Evolutionary conservation across 2,113 vertebrate species (phyloP).

Genomic region (Neotoma lepida): DNA sequence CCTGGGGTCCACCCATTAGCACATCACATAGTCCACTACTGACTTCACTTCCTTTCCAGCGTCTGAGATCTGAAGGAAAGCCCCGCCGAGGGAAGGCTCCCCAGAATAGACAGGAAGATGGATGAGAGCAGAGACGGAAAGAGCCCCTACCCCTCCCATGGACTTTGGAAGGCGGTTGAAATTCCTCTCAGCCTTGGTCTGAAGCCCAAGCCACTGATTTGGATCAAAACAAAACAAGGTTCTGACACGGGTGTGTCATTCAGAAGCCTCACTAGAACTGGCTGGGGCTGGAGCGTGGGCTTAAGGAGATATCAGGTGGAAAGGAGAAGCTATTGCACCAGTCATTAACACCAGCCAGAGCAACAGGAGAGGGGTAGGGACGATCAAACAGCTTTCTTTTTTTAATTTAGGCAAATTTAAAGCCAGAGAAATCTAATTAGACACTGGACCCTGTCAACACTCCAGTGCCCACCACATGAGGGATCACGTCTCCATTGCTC

Average conservation of each 20-base stretch:
- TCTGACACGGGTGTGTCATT: background rate
- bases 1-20: background rate
- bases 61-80: slow-evolving; percentile 27
- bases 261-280: slow-evolving; percentile 6
- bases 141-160: background rate
- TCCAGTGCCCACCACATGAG: accelerated
- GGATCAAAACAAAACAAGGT: slow-evolving; percentile 56
- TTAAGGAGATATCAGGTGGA: background rate
- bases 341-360: background rate
- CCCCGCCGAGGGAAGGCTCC: background rate
- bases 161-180: background rate
- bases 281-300: background rate
- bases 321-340: background rate
- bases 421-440: background rate
- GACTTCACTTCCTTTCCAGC: slow-evolving; percentile 71
- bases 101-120: slow-evolving; percentile 8
- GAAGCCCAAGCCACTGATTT: slow-evolving; percentile 54
- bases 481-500: background rate
- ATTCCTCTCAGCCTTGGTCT: slow-evolving; percentile 23
- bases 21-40: background rate
- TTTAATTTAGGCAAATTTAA: background rate
- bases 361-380: background rate
- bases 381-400: background rate
- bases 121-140: background rate
- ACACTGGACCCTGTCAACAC: background rate